Conservation (phyloP, 2,888 invertebrate genomes). For the Cantharis flavilabris region DNA sequence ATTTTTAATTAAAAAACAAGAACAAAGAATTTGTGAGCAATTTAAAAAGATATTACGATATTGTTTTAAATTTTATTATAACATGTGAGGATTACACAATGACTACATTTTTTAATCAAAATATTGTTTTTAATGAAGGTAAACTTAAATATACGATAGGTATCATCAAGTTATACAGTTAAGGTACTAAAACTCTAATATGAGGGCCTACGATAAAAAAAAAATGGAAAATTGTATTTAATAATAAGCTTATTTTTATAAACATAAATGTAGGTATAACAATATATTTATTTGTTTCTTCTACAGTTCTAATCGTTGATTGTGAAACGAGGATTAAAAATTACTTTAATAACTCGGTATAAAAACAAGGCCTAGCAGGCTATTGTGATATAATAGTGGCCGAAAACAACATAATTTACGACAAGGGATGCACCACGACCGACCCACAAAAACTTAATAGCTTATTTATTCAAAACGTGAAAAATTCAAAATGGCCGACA, state of each 20-base stretch:
- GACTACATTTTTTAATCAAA: neutral
- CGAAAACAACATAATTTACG: slow-evolving; percentile 58
- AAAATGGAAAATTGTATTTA: neutral
- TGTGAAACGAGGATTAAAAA: neutral
- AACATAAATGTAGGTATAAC: neutral
- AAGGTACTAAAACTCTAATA: neutral
- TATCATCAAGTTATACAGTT: neutral
- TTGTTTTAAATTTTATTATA: neutral
- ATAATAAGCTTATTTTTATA: neutral
- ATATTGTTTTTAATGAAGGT: neutral
- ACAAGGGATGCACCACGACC: slow-evolving; percentile 50
- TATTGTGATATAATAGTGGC: slow-evolving; percentile 40
- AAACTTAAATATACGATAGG: neutral
- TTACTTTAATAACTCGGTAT: slow-evolving; percentile 5
- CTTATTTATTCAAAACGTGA: slow-evolving; percentile 59
- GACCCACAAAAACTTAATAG: slow-evolving; percentile 58
- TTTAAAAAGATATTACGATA: neutral
- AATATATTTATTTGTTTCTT: neutral
- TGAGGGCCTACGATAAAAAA: neutral
- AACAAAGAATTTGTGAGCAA: neutral
- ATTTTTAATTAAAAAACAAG: neutral
- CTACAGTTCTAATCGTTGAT: neutral
- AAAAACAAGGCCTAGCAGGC: slow-evolving; percentile 23
- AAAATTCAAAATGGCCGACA: slow-evolving; percentile 58
- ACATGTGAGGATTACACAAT: neutral